Conservation (phyloP, 2,888 invertebrate species). For the Cyclophora punctaria region DNA sequence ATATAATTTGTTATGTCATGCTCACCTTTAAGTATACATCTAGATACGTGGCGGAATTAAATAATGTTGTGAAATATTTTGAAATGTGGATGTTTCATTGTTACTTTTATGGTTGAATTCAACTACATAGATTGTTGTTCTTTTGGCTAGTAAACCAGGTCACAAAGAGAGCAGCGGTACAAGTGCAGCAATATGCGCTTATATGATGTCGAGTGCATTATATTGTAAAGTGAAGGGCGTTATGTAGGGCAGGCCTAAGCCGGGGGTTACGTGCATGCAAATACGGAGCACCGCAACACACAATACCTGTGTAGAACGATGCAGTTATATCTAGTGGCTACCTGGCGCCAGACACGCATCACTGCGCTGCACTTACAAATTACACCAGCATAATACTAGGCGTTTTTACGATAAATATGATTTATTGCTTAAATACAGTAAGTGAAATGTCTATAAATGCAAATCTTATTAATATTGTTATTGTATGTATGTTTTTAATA, state of each 20-base stretch:
- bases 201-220: constrained; percentile 24
- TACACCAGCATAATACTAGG: neutral
- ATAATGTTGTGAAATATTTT: too few species aligned
- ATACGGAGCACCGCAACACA: neutral
- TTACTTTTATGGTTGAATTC: too few species aligned
- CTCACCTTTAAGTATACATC: too few species aligned
- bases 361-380: neutral
- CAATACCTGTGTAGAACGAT: neutral
- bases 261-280: constrained; percentile 17
- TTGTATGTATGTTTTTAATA: too few species aligned
- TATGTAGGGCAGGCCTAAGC: constrained; percentile 32
- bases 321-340: constrained; percentile 2
- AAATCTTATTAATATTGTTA: too few species aligned
- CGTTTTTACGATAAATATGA: too few species aligned
- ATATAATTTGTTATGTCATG: neutral
- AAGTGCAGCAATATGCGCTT: constrained; percentile 29
- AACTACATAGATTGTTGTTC: too few species aligned
- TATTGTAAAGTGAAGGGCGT: constrained; percentile 33
- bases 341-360: neutral
- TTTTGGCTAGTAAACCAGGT: too few species aligned
- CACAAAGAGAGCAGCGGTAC: constrained; percentile 17
- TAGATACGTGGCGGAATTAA: neutral
- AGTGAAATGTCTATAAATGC: too few species aligned
- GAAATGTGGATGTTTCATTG: too few species aligned
- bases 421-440: too few species aligned